Base-by-base conservation (phyloP, 92 coral and sea anemone genomes). In the Meandrina meandrites region DNA sequence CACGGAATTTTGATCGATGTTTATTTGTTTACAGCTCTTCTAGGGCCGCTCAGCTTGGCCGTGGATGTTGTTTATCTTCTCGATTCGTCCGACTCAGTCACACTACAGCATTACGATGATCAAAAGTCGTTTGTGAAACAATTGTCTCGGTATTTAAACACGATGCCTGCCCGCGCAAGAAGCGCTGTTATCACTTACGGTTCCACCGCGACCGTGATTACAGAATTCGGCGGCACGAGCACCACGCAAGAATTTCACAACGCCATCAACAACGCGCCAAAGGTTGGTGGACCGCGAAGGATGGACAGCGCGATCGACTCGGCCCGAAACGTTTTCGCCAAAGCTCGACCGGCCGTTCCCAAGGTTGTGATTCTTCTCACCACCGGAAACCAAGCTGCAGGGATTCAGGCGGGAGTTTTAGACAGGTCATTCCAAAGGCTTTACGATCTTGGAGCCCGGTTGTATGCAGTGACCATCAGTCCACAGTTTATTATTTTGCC, bases 321-420 rank as follows among this genome's bases (percentile, higher is more conserved):
- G 10, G 95, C 91, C 13, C 68, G 81, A 22, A 56, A 21, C 50
- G 57, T 93, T 4, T 81, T 94, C 21, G 36, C 91, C n/a, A 77
- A 87, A 48, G 93, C 97, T 3, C 87, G 97, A 58, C 78, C 90
- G 4, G 92, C 93, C 21, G 90, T 90, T 10, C 97, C 97, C 1
- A 95, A 93, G 75, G 94, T 92, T 17, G 92, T 92, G 22, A 86
- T 97, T 75, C 87, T 97, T n/a, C 85, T 97, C n/a, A 89, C 90
- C 28, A 96, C 91, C 37, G 98, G 99, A 70, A 85, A 58, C 36
- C 95, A 94, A 62, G 76, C 84, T 5, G 87, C 82, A 19, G 87
- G 88, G 8, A 88, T 88, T 58, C 58, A 78, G 47, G 87, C 90
- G 72, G 78, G 90, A 15, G 76, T 87, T 19, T 70, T 89, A 53